These are phyloP conservation scores for Lasaia peninsularis DNA, from an alignment of 1,140 invertebrate genomes.

Conservation along the genomic window DNA sequence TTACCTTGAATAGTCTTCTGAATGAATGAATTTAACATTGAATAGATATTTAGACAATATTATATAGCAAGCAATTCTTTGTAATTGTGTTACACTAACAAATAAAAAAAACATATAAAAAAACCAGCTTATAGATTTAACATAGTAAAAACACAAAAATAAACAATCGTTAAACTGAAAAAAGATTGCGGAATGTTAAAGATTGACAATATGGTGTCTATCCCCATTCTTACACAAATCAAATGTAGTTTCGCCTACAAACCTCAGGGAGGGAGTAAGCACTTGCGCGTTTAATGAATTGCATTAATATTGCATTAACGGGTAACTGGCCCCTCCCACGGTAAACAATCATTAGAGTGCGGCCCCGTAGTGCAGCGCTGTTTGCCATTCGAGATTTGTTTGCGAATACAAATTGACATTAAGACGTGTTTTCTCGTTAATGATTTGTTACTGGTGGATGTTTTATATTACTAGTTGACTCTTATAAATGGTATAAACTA, in stretches of 20 bases:
- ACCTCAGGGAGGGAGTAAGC: constrained; percentile 34
- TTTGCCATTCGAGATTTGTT: constrained; percentile 64
- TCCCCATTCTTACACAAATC: constrained; percentile 26
- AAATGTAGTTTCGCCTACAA: constrained; percentile 27
- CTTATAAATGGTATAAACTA: no score
- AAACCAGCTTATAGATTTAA: no score
- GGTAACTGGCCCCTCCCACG: constrained; percentile 56
- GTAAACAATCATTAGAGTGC: constrained; percentile 72
- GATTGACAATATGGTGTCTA: constrained; percentile 8
- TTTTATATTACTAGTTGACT: no score
- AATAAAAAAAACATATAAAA: no score
- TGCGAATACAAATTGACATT: constrained; percentile 72
- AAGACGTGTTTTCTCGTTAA: constrained; percentile 39
- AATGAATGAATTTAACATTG: no score
- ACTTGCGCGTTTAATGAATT: constrained; percentile 77
- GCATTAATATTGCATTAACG: constrained; percentile 79
- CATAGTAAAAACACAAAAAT: no score
- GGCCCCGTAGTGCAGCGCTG: constrained; percentile 35
- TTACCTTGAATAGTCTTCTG: no score
- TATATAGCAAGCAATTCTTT: no score
- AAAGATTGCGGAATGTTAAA: background rate
- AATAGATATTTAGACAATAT: no score
- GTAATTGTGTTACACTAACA: no score
- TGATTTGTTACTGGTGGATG: background rate
- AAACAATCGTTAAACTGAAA: background rate